Evolutionary conservation across 2,797 vertebrate genomes (phyloP), one percentile per base, ranked within the genome.

Genomic region (Glyptemys insculpta): DNA sequence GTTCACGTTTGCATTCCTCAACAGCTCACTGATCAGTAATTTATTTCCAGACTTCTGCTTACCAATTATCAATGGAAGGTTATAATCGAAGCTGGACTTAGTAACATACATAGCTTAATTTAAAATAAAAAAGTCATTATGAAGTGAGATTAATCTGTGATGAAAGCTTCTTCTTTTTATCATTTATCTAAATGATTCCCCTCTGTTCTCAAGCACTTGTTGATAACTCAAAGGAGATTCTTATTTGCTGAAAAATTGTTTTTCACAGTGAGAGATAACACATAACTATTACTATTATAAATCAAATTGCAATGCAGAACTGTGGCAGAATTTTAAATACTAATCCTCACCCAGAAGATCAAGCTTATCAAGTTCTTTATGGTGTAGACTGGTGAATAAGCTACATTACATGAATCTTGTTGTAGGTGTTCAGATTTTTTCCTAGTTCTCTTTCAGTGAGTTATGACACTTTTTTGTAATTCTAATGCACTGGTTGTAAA

Each of bases 1-100:
- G 94, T 97, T 98, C 98, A 98, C 96, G 86, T 98, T 98, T 98
- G 96, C 94, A 72, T 98, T 96, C 96, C 97, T 99, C 98, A 99
- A 98, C 98, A 99, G 98, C 98, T 98, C 98, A 97, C 97, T 98
- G 98, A 99, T 98, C 98, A 98, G 98, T 98, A 98, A 99, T 99
- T 99, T 98, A 98, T 98, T 99, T 99, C 98, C 95, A 98, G 98
- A 98, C 97, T 97, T 96, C 83, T 98, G 97, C 97, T 98, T 98
- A 98, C 97, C 98, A 99, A 98, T 99, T 99, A 99, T 98, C 98
- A 98, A 96, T 98, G 98, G 97, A 98, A 98, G 98, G 96, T 98
- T 99, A 98, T 98, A 98, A 98, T 98, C 57, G 5, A 98, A 98
- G 97, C 96, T 89, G 95, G 94, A 96, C 83, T 92, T 95, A 87